Evolutionary conservation across 2,113 vertebrate genomes (phyloP), one percentile per base, ranked within the genome.

Genomic region (Psophia crepitans): DNA sequence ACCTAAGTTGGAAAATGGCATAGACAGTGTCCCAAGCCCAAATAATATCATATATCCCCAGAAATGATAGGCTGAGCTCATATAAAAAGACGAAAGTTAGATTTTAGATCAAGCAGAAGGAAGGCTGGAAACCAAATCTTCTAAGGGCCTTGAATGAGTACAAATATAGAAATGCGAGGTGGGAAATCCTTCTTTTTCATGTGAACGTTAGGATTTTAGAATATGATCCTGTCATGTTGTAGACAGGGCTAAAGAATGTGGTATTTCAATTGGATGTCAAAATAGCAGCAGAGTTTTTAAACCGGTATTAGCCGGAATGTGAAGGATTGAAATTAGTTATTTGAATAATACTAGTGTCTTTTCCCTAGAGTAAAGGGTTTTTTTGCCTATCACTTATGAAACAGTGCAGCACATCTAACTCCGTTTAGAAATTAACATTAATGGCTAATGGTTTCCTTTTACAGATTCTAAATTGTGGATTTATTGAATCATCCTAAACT

Each of bases 401-500:
- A 83, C 63, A 74, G 30, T 85, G 48, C 24, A 63, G 65, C 90
- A 92, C 20, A 65, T 93, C 44, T 89, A 89, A 82, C 54, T 82
- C 69, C 89, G 81, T 94, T 96, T 94, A 97, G 58, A 96, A 65
- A 92, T 95, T 93, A 92, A 28, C 75, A 93, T 95, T 96, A 94
- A 97, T 97, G 94, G 89, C 76, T 97, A 97, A 97, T 87, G 76
- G 63, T 85, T 97, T 95, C 63, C 69, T 93, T 96, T 96, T 92
- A 94, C 56, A 92, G 92, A 81, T 96, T 95, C 90, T 96, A 96
- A 97, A 61, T 77, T 68, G 79, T 91, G 90, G 76, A 92, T 97
- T 97, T 97, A 97, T 94, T 97, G 92, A 97, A 98, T 94, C 87
- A 91, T 92, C 77, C 80, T 71, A 93, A 97, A 95, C 56, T 90